phyloP scores from a whole-genome alignment of 2,797 vertebrate genomes.

The Serranus cabrilla region DNA sequence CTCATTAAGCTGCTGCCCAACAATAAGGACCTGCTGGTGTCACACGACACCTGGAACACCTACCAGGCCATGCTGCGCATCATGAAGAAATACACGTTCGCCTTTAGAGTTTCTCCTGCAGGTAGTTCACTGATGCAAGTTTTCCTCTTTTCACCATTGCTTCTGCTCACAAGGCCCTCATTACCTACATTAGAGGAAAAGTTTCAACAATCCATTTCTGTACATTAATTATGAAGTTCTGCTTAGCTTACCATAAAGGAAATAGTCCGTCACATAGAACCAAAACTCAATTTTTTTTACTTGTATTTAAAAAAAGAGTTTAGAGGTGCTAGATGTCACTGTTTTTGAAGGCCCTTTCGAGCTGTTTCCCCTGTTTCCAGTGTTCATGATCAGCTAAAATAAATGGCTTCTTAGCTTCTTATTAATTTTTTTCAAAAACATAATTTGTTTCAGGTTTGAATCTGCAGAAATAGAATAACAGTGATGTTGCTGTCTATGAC shows the following conservation, averaged over 20 bases:
- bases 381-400: not conserved
- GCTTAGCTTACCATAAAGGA: too few species aligned
- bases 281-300: not conserved
- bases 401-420: not conserved
- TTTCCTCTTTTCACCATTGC: not conserved
- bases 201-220: too few species aligned
- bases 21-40: constrained; percentile 90
- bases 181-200: too few species aligned
- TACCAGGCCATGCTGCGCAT: constrained; percentile 96
- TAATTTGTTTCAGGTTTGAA: not conserved
- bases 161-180: too few species aligned
- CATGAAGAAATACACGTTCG: constrained; percentile 93
- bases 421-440: constrained; percentile 3
- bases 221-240: too few species aligned
- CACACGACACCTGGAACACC: constrained; percentile 94
- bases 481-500: not conserved
- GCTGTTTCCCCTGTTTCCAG: not conserved
- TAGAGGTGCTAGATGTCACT: not conserved
- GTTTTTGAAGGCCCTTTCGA: not conserved
- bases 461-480: not conserved
- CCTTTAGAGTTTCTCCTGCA: constrained; percentile 82
- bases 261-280: not conserved
- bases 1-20: constrained; percentile 94
- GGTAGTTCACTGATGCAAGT: constrained; percentile 75
- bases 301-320: too few species aligned